Conservation (phyloP, 1,140 invertebrate species). For the Solenopsis invicta region DNA sequence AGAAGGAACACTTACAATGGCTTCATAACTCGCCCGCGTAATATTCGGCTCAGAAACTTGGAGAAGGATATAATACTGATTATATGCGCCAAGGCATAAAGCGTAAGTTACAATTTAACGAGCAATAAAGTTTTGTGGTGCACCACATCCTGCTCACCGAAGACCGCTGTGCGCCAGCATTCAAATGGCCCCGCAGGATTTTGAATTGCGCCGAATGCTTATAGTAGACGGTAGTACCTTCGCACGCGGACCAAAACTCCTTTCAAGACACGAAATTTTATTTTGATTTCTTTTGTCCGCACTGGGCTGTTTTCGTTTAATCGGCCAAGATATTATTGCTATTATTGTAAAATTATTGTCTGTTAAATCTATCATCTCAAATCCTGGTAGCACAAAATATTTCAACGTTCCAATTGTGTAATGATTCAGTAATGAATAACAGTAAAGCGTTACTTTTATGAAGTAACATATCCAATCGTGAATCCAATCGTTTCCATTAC, state of each 20-base stretch:
- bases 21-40: slow-evolving; percentile 36
- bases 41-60: slow-evolving; percentile 45
- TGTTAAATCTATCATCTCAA: neutral
- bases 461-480: too few species aligned
- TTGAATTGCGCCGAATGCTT: slow-evolving; percentile 35
- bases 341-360: neutral
- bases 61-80: slow-evolving; percentile 56
- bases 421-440: too few species aligned
- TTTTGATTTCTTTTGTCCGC: neutral
- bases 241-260: neutral
- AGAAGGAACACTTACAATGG: slow-evolving; percentile 16
- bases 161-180: neutral
- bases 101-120: slow-evolving; percentile 67
- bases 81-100: slow-evolving; percentile 40
- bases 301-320: neutral
- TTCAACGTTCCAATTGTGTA: too few species aligned
- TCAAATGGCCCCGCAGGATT: slow-evolving; percentile 14
- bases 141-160: slow-evolving; percentile 68
- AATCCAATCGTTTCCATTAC: too few species aligned
- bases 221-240: neutral
- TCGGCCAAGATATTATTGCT: neutral
- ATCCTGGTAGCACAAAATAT: too few species aligned
- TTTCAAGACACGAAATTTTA: neutral
- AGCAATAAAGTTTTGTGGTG: slow-evolving; percentile 73
- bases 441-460: too few species aligned